phyloP scores from a whole-genome alignment of 2,888 invertebrate species.

The Drosophila hawaiiensis region DNA sequence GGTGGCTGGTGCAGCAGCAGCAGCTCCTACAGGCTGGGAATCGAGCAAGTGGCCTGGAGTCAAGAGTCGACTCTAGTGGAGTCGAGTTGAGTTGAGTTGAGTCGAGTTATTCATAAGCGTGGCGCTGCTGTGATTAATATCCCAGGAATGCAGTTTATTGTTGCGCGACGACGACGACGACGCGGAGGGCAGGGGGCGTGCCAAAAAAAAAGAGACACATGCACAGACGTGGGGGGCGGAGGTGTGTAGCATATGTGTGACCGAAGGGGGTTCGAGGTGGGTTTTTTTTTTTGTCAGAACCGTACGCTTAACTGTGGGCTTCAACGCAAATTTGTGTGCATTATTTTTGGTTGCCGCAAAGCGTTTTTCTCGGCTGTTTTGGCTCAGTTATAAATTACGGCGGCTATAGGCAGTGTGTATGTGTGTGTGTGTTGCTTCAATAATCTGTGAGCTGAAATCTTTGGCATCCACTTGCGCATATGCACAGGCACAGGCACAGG shows the following conservation, averaged over 20 bases:
- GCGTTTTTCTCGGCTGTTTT: conserved; percentile 71
- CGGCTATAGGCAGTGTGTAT: conserved; percentile 57
- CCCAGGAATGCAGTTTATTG: conserved; percentile 78
- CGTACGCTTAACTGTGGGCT: conserved; percentile 27
- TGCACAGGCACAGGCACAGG: conserved; percentile 28
- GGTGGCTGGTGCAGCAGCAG: conserved; percentile 9
- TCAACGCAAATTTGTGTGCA: conserved; percentile 75
- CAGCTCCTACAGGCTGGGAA: conserved; percentile 12
- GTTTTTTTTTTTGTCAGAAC: conserved; percentile 5
- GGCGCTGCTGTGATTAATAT: conserved; percentile 76
- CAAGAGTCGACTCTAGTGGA: conserved; percentile 30
- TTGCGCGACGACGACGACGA: conserved; percentile 49
- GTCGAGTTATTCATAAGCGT: conserved; percentile 55
- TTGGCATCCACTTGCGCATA: conserved; percentile 73
- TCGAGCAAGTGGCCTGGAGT: conserved; percentile 20
- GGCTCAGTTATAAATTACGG: conserved; percentile 77
- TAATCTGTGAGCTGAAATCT: conserved; percentile 76
- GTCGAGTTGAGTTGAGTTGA: conserved; percentile 13
- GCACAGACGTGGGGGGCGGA: conserved; percentile 10
- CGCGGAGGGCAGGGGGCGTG: conserved; percentile 48
- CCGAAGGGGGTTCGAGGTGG: neutral
- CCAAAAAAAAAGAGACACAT: conserved; percentile 53
- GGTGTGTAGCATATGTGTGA: conserved; percentile 4
- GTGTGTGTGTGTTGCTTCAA: conserved; percentile 55
- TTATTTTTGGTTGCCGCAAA: conserved; percentile 65